Conservation (phyloP, 2,888 invertebrate species). For the Caradrina kadenii region DNA sequence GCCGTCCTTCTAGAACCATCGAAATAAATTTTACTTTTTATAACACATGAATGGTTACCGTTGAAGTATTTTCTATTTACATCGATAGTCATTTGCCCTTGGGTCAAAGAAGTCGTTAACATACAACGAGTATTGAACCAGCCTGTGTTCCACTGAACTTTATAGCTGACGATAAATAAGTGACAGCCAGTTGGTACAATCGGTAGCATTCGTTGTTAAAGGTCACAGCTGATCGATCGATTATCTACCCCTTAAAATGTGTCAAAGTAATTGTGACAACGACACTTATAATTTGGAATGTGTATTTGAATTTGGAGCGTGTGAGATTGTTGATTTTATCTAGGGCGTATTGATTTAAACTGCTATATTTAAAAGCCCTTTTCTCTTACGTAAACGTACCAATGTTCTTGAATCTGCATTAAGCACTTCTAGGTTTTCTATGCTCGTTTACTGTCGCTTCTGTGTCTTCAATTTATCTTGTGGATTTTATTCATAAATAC, state of each 20-base stretch:
- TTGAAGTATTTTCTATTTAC: slow-evolving; percentile 52
- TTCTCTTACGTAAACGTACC: no score
- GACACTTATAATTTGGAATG: slow-evolving; percentile 1
- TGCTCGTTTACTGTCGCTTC: neutral
- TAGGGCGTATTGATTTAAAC: neutral
- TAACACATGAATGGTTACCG: slow-evolving; percentile 25
- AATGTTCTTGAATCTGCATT: neutral
- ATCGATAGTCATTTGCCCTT: slow-evolving; percentile 46
- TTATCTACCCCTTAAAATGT: slow-evolving; percentile 28
- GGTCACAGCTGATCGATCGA: slow-evolving; percentile 48
- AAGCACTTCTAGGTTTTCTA: neutral
- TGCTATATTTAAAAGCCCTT: no score
- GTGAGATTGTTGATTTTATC: neutral
- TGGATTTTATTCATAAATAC: no score
- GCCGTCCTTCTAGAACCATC: neutral
- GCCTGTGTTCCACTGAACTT: slow-evolving; percentile 47
- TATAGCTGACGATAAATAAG: slow-evolving; percentile 53
- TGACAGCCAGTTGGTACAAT: slow-evolving; percentile 41
- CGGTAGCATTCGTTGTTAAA: slow-evolving; percentile 42
- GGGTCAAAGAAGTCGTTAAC: slow-evolving; percentile 58
- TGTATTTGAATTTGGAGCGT: neutral
- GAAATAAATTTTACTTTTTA: slow-evolving; percentile 10
- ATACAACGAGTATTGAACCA: slow-evolving; percentile 49
- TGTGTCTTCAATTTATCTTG: neutral
- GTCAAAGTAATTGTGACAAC: slow-evolving; percentile 19